phyloP scores from a whole-genome alignment of 1,140 invertebrate species.

The Doryteuthis pealeii region DNA sequence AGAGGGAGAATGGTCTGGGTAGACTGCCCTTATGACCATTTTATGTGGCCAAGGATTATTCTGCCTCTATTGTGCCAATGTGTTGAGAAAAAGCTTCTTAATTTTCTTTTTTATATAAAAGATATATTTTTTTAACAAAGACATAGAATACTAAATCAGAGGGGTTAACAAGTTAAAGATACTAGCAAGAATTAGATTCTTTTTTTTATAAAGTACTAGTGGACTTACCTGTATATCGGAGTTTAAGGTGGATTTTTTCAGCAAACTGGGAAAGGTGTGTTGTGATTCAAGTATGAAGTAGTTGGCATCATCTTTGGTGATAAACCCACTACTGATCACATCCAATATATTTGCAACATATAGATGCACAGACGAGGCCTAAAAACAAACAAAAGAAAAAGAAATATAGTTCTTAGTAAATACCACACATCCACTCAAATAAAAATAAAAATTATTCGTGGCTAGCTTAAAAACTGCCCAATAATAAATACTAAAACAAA shows the following conservation, averaged over 20 bases:
- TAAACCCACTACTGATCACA: slow-evolving; percentile 94
- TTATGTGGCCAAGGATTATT: too few relatives aligned
- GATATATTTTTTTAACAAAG: too few relatives aligned
- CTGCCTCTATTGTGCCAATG: too few relatives aligned
- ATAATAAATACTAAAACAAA: not conserved
- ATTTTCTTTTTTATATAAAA: too few relatives aligned
- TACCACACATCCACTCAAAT: too few relatives aligned
- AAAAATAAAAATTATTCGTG: not conserved
- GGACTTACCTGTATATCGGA: slow-evolving; percentile 85
- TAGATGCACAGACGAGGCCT: slow-evolving; percentile 69
- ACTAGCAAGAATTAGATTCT: too few relatives aligned
- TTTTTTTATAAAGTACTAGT: too few relatives aligned
- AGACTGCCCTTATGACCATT: too few relatives aligned
- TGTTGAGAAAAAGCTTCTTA: too few relatives aligned
- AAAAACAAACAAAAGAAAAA: slow-evolving; percentile 51
- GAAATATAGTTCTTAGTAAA: not conserved
- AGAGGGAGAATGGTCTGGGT: too few relatives aligned
- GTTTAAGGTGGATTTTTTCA: slow-evolving; percentile 90
- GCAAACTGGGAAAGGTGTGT: slow-evolving; percentile 95
- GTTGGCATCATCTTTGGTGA: slow-evolving; percentile 95
- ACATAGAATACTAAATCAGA: too few relatives aligned
- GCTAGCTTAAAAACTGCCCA: not conserved
- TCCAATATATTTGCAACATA: slow-evolving; percentile 91
- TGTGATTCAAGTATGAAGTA: slow-evolving; percentile 98
- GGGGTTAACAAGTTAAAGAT: too few relatives aligned